Conservation (phyloP, 2,888 invertebrate genomes). For the Amphiduros pacificus region DNA sequence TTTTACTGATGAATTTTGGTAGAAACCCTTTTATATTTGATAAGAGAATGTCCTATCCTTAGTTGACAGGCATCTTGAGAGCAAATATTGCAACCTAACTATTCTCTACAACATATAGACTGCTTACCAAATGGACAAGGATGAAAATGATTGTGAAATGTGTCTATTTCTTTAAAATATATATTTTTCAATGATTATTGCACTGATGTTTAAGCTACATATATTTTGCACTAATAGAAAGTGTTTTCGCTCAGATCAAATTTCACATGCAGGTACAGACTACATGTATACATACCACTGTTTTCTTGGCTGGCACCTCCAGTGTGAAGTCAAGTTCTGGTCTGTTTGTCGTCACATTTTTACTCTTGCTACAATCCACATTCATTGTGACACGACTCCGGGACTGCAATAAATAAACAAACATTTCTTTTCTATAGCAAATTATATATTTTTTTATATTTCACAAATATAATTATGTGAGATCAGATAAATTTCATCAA, state of each 20-base stretch:
- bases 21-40: not conserved
- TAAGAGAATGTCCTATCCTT: too few relatives aligned
- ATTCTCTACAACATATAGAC: too few relatives aligned
- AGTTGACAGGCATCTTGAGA: too few relatives aligned
- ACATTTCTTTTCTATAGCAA: not conserved
- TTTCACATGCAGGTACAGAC: not conserved
- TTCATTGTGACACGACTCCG: constrained; percentile 37
- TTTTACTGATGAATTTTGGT: not conserved
- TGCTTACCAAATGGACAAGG: too few relatives aligned
- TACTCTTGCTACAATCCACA: constrained; percentile 46
- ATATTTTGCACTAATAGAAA: too few relatives aligned
- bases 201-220: too few relatives aligned
- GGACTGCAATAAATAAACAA: constrained; percentile 38
- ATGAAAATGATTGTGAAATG: not conserved
- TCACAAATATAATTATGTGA: not conserved
- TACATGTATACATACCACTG: constrained; percentile 32
- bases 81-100: not conserved
- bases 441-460: not conserved
- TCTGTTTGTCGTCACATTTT: constrained; percentile 41
- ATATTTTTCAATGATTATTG: not conserved
- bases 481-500: not conserved
- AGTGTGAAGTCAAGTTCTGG: constrained; percentile 36
- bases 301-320: constrained; percentile 39
- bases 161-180: not conserved
- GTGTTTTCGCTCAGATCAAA: too few relatives aligned